Evolutionary conservation across 2,888 invertebrate genomes (phyloP), one percentile per base, ranked within the genome.

Genomic region (Acrobasis consociella): DNA sequence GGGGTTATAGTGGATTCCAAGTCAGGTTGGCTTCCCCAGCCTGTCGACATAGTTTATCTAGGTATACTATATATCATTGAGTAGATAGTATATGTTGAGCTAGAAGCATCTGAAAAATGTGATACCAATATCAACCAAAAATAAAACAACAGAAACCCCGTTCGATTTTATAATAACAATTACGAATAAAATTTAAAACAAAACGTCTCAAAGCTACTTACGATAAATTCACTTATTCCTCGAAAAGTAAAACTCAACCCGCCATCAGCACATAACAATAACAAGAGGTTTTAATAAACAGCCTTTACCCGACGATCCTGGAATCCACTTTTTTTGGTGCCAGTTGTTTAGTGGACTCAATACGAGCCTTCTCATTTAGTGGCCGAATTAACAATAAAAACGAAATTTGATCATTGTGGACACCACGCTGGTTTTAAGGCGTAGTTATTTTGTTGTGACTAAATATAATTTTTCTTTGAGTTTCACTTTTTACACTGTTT

Each of bases 371-470:
- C 86, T 91, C 90, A 89, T 90, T 91, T 89, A 84, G 82, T 78
- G 81, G 77, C 76, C 69, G 85, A 86, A 86, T 89, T 86, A 88
- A 92, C 91, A 92, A 91, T 92, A 92, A 92, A 92, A 91, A 89
- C 87, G 91, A 91, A 91, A 92, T 91, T 91, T 91, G 91, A 91
- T 92, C 91, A 91, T 91, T 91, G 89, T 86, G 84, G 78, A 79
- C 77, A 81, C 70, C 74, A 69, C 72, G 74, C 75, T 74, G 75
- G 76, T 75, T 69, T 90, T 91, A 90, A 91, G 90, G 88, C 72
- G 39, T 70, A 74, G 82, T 53, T 38, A 31, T 17, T 15, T 53
- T 56, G 62, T 60, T 39, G 8, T n/a, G 8, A 5, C 22, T 3
- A 22, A 22, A 31, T 31, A 31, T 31, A 31, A 5, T 31, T 31